phyloP scores from a whole-genome alignment of 1,140 invertebrate species.

The Ceratina calcarata region DNA sequence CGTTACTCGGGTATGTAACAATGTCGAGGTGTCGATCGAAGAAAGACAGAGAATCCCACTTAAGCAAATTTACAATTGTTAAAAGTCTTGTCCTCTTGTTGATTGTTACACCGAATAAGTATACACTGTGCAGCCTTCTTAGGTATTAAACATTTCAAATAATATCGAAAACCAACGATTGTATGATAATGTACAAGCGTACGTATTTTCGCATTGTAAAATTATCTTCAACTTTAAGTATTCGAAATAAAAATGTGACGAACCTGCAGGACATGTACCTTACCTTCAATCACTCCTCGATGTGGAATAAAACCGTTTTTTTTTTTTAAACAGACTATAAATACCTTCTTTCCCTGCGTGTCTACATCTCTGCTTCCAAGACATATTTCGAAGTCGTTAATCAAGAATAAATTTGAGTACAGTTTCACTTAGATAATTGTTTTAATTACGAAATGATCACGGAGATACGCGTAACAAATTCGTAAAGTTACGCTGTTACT shows the following conservation, averaged over 20 bases:
- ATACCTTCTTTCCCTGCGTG: too few relatives aligned
- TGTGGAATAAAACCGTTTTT: neutral
- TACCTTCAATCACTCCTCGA: neutral
- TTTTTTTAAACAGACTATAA: too few relatives aligned
- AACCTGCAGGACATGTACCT: neutral
- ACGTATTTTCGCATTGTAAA: constrained; percentile 49
- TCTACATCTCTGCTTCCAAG: too few relatives aligned
- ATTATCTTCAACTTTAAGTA: constrained; percentile 39
- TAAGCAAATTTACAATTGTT: constrained; percentile 1
- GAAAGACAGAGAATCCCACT: neutral
- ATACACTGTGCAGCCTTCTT: constrained; percentile 21
- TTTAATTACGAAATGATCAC: too few relatives aligned
- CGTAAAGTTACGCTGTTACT: neutral
- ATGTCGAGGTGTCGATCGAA: neutral
- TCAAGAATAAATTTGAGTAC: neutral
- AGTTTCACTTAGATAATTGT: too few relatives aligned
- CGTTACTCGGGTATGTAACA: constrained; percentile 29
- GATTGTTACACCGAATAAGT: constrained; percentile 18
- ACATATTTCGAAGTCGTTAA: neutral
- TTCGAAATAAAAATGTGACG: constrained; percentile 30
- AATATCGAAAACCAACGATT: constrained; percentile 5
- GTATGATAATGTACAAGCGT: constrained; percentile 19
- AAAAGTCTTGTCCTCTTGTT: neutral
- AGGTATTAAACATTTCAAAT: constrained; percentile 33
- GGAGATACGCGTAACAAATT: neutral